Evolutionary conservation across 1,140 invertebrate genomes (phyloP).

Genomic region (Drosophila tristis): DNA sequence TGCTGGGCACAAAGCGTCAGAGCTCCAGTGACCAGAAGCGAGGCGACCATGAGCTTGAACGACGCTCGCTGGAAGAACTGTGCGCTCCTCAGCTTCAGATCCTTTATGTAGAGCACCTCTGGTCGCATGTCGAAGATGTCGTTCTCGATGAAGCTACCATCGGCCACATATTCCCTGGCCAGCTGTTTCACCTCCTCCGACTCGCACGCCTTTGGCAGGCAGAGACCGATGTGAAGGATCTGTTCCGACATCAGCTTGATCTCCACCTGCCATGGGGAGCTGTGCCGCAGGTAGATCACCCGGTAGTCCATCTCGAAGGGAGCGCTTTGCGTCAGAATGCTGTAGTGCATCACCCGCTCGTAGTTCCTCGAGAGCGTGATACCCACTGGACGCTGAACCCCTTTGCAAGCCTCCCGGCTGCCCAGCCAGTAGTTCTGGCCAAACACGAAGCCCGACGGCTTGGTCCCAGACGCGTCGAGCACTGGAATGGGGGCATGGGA

Average conservation of each 20-base stretch:
- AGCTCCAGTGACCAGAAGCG: slow-evolving; percentile 56
- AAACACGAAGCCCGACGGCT: slow-evolving; percentile 74
- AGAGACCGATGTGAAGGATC: slow-evolving; percentile 80
- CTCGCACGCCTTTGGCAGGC: slow-evolving; percentile 71
- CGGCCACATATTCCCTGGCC: slow-evolving; percentile 58
- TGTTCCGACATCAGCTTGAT: slow-evolving; percentile 79
- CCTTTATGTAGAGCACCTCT: slow-evolving; percentile 77
- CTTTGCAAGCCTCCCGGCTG: slow-evolving; percentile 66
- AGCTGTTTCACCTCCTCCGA: slow-evolving; percentile 72
- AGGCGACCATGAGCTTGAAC: slow-evolving; percentile 64
- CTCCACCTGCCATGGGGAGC: slow-evolving; percentile 82
- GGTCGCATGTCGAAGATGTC: slow-evolving; percentile 76
- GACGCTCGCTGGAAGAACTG: slow-evolving; percentile 64
- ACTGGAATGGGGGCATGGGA: slow-evolving; percentile 38
- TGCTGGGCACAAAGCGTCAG: slow-evolving; percentile 70
- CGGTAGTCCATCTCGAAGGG: slow-evolving; percentile 80
- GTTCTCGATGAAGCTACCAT: slow-evolving; percentile 54
- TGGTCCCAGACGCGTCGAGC: slow-evolving; percentile 77
- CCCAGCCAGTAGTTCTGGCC: slow-evolving; percentile 84
- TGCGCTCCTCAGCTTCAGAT: slow-evolving; percentile 60
- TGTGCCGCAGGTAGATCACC: slow-evolving; percentile 74
- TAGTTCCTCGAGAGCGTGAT: slow-evolving; percentile 74
- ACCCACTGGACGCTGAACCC: slow-evolving; percentile 57
- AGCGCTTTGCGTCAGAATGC: slow-evolving; percentile 66
- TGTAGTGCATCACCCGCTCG: slow-evolving; percentile 72